These are phyloP conservation scores for Syrrhaptes paradoxus DNA, from an alignment of 2,113 vertebrate genomes.

Conservation along the genomic window DNA sequence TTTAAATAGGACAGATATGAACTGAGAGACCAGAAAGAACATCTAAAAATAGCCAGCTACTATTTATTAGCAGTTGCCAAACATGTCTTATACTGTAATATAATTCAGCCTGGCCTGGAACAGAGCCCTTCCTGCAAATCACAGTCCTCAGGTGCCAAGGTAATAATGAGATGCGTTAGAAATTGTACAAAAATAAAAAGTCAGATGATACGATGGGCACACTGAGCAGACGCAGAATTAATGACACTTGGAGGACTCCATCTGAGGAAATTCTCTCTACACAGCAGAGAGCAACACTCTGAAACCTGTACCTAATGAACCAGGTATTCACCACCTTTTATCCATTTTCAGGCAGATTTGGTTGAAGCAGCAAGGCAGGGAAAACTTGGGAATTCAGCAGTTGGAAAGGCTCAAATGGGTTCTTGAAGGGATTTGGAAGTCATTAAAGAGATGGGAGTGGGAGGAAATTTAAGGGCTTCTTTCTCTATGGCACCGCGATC, in stretches of 20 bases:
- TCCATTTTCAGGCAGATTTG: neutral
- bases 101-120: slow-evolving; percentile 39
- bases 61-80: slow-evolving; percentile 43
- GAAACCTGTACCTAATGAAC: neutral
- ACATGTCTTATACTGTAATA: slow-evolving; percentile 28
- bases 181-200: neutral
- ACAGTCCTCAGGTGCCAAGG: slow-evolving; percentile 11
- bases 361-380: neutral
- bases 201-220: neutral
- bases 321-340: neutral
- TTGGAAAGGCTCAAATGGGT: neutral
- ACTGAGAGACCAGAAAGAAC: neutral
- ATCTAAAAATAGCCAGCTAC: slow-evolving; percentile 62
- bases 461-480: neutral
- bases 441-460: neutral
- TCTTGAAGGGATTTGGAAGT: neutral
- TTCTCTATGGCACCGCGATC: neutral
- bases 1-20: slow-evolving; percentile 55
- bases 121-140: slow-evolving; percentile 1
- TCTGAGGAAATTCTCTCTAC: neutral
- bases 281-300: neutral
- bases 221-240: neutral
- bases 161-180: slow-evolving; percentile 2
- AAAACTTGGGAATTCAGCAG: neutral
- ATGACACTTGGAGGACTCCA: neutral